Evolutionary conservation across 2,888 invertebrate species (phyloP), one percentile per base, ranked within the genome.

Genomic region (Drosophila kambysellisi): DNA sequence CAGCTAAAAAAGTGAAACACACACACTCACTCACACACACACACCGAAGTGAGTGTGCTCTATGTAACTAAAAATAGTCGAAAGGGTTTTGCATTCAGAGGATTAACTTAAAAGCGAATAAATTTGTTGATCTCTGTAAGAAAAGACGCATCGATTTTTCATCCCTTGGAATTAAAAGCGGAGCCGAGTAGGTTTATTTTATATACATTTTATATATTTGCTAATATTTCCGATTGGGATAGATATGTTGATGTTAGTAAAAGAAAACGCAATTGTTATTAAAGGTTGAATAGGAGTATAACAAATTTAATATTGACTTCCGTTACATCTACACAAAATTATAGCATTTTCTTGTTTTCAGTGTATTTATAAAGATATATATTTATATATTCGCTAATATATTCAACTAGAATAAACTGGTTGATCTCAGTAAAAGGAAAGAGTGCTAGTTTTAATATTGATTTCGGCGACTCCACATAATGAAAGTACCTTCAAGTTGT

Each of bases 361-460:
- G 81, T 25, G 68, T 67, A 74, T 53, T 25, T 41, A 57, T 33
- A 35, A 58, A 48, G 58, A 59, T 52, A 73, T 70, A 81, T 75
- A 73, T 79, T 84, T 79, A 81, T 69, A n/a, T 39, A 70, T 79
- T 79, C 77, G 74, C 66, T 81, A 83, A 83, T 82, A 83, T 77
- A 79, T 83, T 81, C 84, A 76, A 62, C 70, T 70, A 57, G 66
- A 9, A 9, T n/a, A 43, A 4, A 20, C 20, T 43, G 4, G 5
- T 20, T 39, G 9, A 37, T 20, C 20, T 25, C 2, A 17, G 17
- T 17, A 3, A 4, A 25, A 25, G 53, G 25, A 39, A 12, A 39
- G 12, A 46, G n/a, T 11, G n/a, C n/a, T n/a, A 11, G 41, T n/a
- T 8, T 41, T n/a, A n/a, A 41, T 41, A 41, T 41, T 20, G 12